These are phyloP conservation scores for Synergus gifuensis DNA, from an alignment of 2,888 invertebrate genomes.

Conservation along the genomic window DNA sequence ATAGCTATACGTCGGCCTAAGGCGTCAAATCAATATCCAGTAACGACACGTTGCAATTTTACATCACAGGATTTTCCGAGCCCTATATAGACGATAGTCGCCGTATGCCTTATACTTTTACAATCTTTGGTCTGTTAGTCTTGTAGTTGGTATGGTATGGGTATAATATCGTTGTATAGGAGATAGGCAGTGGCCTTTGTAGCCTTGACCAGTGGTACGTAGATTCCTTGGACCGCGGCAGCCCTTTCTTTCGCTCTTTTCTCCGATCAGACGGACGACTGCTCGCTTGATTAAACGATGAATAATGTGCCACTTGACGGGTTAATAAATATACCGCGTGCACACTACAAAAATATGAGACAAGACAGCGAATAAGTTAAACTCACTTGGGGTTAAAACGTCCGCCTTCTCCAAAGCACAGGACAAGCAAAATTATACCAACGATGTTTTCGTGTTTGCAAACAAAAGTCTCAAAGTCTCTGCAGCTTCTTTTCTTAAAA, in stretches of 20 bases:
- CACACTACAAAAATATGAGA: conserved; percentile 50
- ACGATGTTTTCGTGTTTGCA: neutral
- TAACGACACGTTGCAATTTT: conserved; percentile 3
- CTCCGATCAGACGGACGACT: conserved; percentile 55
- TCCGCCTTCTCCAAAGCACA: conserved; percentile 2
- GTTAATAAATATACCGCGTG: conserved; percentile 63
- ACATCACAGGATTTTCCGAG: neutral
- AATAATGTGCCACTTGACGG: conserved; percentile 66
- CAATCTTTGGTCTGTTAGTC: neutral
- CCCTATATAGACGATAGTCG: too few species aligned
- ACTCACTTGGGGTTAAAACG: conserved; percentile 21
- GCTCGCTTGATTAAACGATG: conserved; percentile 65
- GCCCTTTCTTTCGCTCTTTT: conserved; percentile 55
- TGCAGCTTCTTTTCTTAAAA: neutral
- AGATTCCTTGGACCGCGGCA: conserved; percentile 61
- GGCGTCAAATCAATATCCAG: neutral
- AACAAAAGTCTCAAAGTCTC: neutral
- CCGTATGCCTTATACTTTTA: neutral
- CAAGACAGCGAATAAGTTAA: conserved; percentile 51
- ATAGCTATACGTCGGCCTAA: neutral
- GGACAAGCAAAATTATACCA: conserved; percentile 31
- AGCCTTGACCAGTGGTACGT: conserved; percentile 62
- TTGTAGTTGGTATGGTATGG: neutral
- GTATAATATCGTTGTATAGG: neutral
- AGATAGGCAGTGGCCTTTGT: conserved; percentile 15